Base-by-base conservation (phyloP, 2,888 invertebrate genomes). In the Sycophila texana region DNA sequence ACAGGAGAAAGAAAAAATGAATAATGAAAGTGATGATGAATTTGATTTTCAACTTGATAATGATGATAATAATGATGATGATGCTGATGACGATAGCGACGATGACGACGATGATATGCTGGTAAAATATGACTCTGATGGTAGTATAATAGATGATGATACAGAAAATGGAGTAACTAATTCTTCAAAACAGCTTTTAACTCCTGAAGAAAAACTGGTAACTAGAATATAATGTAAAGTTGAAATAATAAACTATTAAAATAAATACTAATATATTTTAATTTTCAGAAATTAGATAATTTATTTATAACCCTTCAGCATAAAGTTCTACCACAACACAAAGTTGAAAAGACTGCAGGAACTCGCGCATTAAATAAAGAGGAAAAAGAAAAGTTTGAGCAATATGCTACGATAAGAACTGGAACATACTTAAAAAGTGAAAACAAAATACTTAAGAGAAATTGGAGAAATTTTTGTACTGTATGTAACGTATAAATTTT, bases 401-500 rank as follows among this genome's bases (percentile, higher is more conserved):
- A 82, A 68, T 81, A 83, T 51, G 84, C 83, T 1, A 68, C 81
- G 10, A 74, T 89, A 2, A 86, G 83, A 78, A 84, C 74, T 61
- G 87, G 87, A 10, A 0, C 13, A 13, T 89, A 83, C 65, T 79
- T 83, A 18, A 16, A 75, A 0, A 47, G 7, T 0, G 89, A 89
- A 75, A 87, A 89, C 74, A 53, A 81, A 49, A 83, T 81, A 58
- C 86, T 89, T 39, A 81, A 16, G 7, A 71, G 76, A n/a, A 89
- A 89, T 68, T 89, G 89, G 89, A 77, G 82, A 63, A 60, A n/a
- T 22, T 89, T 89, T 84, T 89, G 89, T 60, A 26, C 86, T 79
- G 89, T 89, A 58, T 4, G 10, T 63, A 49, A 16, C n/a, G 2
- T 53, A 57, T 13, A 3, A 63, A 77, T 22, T n/a, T 57, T 51